Conservation (phyloP, 2,113 vertebrate genomes). For the Leptocoma aspasia region DNA sequence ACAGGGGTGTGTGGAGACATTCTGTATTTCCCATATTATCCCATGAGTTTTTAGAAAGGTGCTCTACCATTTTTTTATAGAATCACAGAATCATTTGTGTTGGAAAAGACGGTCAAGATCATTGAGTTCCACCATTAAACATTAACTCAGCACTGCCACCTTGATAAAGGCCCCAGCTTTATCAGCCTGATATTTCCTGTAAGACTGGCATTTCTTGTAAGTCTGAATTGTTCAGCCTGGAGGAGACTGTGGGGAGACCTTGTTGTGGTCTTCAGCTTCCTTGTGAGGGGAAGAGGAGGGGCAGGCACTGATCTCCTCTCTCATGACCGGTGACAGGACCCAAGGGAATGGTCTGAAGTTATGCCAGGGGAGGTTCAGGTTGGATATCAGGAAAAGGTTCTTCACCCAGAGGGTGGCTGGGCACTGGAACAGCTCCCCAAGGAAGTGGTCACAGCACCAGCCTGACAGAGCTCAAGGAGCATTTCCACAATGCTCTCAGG, state of each 20-base stretch:
- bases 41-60: background rate
- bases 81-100: background rate
- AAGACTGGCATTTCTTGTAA: background rate
- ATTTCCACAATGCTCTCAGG: background rate
- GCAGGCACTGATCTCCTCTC: background rate
- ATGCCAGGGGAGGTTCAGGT: background rate
- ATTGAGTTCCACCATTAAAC: background rate
- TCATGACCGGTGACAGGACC: background rate
- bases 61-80: background rate
- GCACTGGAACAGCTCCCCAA: background rate
- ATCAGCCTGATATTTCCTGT: background rate
- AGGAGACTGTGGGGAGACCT: background rate
- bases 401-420: rapidly evolving
- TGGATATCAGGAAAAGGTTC: background rate
- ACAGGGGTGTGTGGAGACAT: background rate
- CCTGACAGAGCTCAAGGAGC: rapidly evolving
- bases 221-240: background rate
- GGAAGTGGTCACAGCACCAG: background rate
- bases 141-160: background rate
- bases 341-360: rapidly evolving
- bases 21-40: rapidly evolving
- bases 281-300: rapidly evolving
- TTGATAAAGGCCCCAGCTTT: background rate
- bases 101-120: background rate
- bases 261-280: background rate